Evolutionary conservation across 2,888 invertebrate species (phyloP), one percentile per base, ranked within the genome.

Genomic region (Frankliniella intonsa): DNA sequence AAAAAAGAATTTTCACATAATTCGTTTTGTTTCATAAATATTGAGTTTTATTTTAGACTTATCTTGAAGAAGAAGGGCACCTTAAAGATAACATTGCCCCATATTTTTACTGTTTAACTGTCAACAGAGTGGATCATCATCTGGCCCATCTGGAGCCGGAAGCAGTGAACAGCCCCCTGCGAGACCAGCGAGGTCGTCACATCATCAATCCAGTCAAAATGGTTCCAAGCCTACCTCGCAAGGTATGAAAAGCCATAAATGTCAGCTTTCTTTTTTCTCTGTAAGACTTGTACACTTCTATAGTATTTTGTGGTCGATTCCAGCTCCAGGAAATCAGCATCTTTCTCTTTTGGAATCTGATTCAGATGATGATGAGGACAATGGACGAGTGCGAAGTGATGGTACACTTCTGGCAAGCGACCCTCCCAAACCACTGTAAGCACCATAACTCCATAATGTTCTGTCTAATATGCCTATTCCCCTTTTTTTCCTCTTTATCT

Each of bases 381-480:
- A 94, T 65, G 83, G 83, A 12, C 84, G 85, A 69, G 85, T 85
- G 83, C 91, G 96, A 85, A 96, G 97, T 86, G 98, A 98, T 89
- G 98, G 98, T 84, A 98, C 98, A 3, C 90, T 98, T 82, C 91
- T 97, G 82, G 98, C 98, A 84, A 97, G 97, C 86, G 98, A 98
- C 90, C 97, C 98, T 82, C 97, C 98, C 38, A 95, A 97, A 88
- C 98, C 98, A 86, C 93, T 98, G 97, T 96, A 90, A 94, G 95
- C 93, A 86, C 80, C 65, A 81, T 50, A 80, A 80, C 27, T 83
- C 50, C 55, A 55, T 10, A n/a, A 83, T 81, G 69, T 80, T 62
- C 65, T 81, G 83, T 82, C 82, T 83, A 83, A n/a, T n/a, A n/a
- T n/a, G n/a, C n/a, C n/a, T n/a, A n/a, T n/a, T n/a, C n/a, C n/a